Base-by-base conservation (phyloP, 2,113 vertebrate species). In the Ceyx cyanopectus region DNA sequence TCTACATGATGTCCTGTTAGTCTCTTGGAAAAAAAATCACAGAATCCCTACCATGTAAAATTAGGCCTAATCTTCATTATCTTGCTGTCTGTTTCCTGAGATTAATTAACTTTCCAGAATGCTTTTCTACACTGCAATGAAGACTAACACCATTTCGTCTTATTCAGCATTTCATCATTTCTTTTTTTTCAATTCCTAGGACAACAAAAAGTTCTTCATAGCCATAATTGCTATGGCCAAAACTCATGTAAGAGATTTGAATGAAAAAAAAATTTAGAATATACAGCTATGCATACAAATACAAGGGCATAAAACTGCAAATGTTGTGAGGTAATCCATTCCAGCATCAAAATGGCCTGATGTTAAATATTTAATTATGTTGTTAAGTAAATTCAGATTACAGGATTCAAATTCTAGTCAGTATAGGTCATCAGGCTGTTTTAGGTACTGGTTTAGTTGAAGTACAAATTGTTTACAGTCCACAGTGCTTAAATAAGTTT, bases 51-150 rank as follows among this genome's bases (percentile, higher is more conserved):
- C 81, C 12, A 6, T 95, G 94, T 95, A 97, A 97, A 98, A 98
- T 97, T 96, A 97, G 89, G 32, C 78, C 93, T 95, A 93, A 92
- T 97, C 95, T 96, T 97, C 97, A 98, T 98, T 98, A 98, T 98
- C 95, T 95, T 92, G 80, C 87, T 96, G 88, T 95, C 96, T 97
- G 86, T 97, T 97, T 97, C 95, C 96, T 94, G 92, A 97, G 95
- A 93, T 97, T 97, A 98, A 98, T 98, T 98, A 98, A 97, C 93
- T 98, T 97, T 97, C 95, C 95, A 96, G 95, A 97, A 92, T 93
- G 90, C 60, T 96, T 97, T 94, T 90, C 76, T 93, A 95, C 70
- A 90, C 80, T 78, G 66, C 75, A 90, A 41, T 85, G 85, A 96
- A 61, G 53, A 94, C 86, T 87, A 92, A 95, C 72, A 50, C 62